phyloP scores from a whole-genome alignment of 2,888 invertebrate species.

The Phytoseiulus persimilis region DNA sequence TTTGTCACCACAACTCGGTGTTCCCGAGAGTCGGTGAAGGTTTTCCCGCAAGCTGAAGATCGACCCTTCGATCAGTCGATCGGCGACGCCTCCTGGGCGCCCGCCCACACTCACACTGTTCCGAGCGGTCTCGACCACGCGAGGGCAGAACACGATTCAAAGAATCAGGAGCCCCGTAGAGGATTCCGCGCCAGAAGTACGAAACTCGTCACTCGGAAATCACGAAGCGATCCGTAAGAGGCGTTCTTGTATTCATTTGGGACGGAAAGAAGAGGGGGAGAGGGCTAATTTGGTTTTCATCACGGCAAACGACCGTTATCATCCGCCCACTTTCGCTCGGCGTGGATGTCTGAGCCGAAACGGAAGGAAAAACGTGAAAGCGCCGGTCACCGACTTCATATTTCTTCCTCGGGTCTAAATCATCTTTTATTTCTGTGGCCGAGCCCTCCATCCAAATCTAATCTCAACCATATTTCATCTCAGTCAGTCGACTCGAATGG shows the following conservation, averaged over 20 bases:
- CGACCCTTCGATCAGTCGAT: not conserved
- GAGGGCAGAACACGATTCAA: no score
- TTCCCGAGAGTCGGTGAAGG: not conserved
- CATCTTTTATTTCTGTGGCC: not conserved
- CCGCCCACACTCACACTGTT: no score
- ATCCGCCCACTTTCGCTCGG: not conserved
- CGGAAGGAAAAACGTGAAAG: not conserved
- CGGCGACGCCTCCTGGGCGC: no score
- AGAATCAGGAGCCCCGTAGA: no score
- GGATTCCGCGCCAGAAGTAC: no score
- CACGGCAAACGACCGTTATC: not conserved
- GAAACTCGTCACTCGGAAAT: no score
- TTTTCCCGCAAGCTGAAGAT: not conserved
- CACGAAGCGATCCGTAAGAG: no score
- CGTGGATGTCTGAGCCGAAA: not conserved
- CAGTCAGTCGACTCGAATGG: not conserved
- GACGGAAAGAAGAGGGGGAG: no score
- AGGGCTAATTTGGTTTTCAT: not conserved
- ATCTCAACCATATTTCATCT: not conserved
- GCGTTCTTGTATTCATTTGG: no score
- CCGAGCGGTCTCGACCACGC: no score
- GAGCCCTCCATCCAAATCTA: not conserved
- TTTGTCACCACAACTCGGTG: not conserved
- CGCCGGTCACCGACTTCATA: not conserved
- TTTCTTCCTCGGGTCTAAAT: not conserved